Conservation (phyloP, 2,113 vertebrate species). For the Alces alces region DNA sequence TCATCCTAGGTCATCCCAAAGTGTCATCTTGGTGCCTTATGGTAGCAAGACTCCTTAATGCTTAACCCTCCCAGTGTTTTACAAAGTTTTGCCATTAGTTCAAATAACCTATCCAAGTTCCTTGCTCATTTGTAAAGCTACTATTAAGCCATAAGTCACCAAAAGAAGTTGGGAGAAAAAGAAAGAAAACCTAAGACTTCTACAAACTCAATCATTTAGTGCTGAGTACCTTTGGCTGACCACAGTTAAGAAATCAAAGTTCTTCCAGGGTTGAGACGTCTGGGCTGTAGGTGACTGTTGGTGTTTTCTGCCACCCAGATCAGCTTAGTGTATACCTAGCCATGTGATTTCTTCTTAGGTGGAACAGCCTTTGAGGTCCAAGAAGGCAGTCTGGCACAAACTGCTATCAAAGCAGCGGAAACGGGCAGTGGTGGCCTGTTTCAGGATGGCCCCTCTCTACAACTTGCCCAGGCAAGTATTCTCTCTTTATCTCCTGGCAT, state of each 20-base stretch:
- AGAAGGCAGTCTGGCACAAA: constrained; percentile 99
- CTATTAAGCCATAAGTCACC: not conserved
- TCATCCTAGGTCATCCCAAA: not conserved
- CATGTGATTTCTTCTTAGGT: constrained; percentile 82
- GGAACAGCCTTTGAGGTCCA: constrained; percentile 96
- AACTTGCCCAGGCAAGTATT: constrained; percentile 93
- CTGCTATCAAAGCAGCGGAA: constrained; percentile 98
- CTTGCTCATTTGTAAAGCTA: not conserved
- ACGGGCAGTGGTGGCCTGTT: constrained; percentile 97
- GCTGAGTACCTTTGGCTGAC: not conserved
- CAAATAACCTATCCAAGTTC: not conserved
- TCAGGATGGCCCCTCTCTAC: constrained; percentile 98
- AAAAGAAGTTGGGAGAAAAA: not conserved
- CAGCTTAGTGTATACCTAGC: not conserved
- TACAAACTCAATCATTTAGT: not conserved
- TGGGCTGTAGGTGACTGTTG: not conserved
- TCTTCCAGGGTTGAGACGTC: not conserved
- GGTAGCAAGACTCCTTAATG: not conserved
- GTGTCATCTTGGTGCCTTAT: not conserved
- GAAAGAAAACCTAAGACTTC: not conserved
- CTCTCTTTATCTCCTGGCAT: not conserved
- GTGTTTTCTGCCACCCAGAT: not conserved
- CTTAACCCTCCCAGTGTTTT: not conserved
- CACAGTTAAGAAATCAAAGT: not conserved
- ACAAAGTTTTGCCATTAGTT: not conserved